Conservation (phyloP, 2,797 vertebrate genomes). For the Babyrousa celebensis region DNA sequence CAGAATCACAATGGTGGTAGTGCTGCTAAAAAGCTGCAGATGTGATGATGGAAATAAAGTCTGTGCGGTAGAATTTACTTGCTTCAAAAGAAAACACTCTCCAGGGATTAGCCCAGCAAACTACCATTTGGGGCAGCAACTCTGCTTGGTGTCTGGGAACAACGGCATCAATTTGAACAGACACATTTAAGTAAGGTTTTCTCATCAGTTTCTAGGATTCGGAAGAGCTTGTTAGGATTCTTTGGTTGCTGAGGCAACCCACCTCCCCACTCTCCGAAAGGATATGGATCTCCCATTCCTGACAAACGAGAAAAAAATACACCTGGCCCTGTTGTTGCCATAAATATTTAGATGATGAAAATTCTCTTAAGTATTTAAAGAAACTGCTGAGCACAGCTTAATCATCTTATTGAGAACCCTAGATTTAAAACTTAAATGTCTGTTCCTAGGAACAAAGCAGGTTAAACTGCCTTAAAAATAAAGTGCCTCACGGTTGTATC, state of each 20-base stretch:
- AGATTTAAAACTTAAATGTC: constrained; percentile 83
- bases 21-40: background rate
- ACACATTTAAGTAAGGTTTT: background rate
- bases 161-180: background rate
- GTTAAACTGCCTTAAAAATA: constrained; percentile 86
- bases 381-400: constrained; percentile 83
- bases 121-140: background rate
- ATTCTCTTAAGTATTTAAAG: constrained; percentile 85
- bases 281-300: constrained; percentile 11
- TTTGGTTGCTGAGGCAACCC: background rate
- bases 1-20: background rate
- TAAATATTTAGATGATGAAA: constrained; percentile 83
- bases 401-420: constrained; percentile 81
- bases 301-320: constrained; percentile 30
- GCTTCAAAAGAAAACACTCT: background rate
- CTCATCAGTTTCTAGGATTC: background rate
- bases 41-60: background rate
- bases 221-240: constrained; percentile 18
- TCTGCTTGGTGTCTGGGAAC: background rate
- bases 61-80: background rate
- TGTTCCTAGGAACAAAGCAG: constrained; percentile 73
- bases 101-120: background rate
- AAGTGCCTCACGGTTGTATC: constrained; percentile 80
- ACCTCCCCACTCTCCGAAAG: background rate
- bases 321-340: constrained; percentile 69